Percentiles rank a stretch among this genome's conserved stretches.
phyloP scores from a whole-genome alignment of 2,888 invertebrate genomes.

The Monoplex corrugatus region DNA sequence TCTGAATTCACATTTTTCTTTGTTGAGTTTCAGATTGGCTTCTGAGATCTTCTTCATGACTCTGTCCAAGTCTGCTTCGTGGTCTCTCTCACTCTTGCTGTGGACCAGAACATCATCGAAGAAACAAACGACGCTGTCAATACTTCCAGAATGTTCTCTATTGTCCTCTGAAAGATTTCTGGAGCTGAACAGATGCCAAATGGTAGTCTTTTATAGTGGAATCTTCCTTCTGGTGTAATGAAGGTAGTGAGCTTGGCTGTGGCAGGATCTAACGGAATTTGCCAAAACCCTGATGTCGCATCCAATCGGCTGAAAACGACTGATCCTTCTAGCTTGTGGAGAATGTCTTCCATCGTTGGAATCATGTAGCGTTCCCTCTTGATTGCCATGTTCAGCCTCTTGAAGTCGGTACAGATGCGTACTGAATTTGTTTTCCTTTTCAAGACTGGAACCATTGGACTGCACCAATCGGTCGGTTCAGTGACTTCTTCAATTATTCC shows the following conservation, averaged over 20 bases:
- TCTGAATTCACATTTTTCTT: conserved; percentile 10
- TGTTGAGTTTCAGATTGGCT: conserved; percentile 4
- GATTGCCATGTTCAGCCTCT: conserved; percentile 1
- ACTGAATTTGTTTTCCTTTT: not conserved
- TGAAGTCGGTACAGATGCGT: conserved; percentile 4
- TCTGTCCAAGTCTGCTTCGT: not conserved
- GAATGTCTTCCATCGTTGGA: conserved; percentile 28
- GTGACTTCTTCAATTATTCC: conserved; percentile 36
- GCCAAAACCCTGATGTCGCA: not conserved
- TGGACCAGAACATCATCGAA: conserved; percentile 40
- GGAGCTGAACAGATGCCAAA: conserved; percentile 39
- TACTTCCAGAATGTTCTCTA: not conserved
- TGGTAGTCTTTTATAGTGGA: conserved; percentile 2
- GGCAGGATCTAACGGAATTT: conserved; percentile 3
- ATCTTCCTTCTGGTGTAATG: conserved; percentile 36
- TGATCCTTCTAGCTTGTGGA: conserved; percentile 23
- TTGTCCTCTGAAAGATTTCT: conserved; percentile 39
- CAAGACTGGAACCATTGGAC: conserved; percentile 18
- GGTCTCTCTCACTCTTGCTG: not conserved
- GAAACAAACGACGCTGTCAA: not conserved
- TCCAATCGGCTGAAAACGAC: conserved; percentile 34
- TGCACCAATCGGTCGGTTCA: conserved; percentile 4
- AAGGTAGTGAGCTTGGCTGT: conserved; percentile 40
- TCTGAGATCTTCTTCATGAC: not conserved
- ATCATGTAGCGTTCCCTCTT: conserved; percentile 16